A percentile compares a stretch with the other conserved stretches of the same genome.
Conservation (phyloP, 2,113 vertebrate genomes). For the Epinephelus moara region DNA sequence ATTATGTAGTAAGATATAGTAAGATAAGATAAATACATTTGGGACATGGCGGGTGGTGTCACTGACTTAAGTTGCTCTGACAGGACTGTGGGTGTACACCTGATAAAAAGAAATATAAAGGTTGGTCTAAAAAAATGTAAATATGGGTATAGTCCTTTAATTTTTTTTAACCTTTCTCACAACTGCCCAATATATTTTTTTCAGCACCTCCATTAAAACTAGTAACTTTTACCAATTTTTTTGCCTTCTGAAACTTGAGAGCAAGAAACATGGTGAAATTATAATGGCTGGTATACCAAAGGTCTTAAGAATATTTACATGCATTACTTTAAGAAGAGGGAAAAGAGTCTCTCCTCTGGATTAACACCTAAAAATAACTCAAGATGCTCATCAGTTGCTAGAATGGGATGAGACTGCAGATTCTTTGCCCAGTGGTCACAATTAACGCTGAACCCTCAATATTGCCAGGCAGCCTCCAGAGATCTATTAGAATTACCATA, state of each 20-base stretch:
- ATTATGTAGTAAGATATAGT: too few relatives aligned
- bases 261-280: neutral
- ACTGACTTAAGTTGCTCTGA: neutral
- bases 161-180: too few relatives aligned
- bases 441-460: conserved; percentile 76
- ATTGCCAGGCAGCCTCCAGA: conserved; percentile 63
- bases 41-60: neutral
- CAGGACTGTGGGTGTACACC: neutral
- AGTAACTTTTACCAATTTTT: neutral
- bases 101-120: neutral
- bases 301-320: conserved; percentile 41
- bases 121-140: neutral
- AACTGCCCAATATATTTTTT: too few relatives aligned
- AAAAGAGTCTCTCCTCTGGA: conserved; percentile 42
- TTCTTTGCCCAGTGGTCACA: conserved; percentile 72
- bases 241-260: neutral
- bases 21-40: too few relatives aligned
- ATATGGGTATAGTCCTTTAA: too few relatives aligned
- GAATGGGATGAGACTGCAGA: conserved; percentile 76
- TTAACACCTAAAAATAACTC: conserved; percentile 72
- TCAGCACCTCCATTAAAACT: neutral
- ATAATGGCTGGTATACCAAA: neutral
- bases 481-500: conserved; percentile 78
- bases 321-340: conserved; percentile 24
- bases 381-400: conserved; percentile 67